Percentiles rank a stretch among this genome's conserved stretches.
Conservation (phyloP, 2,113 vertebrate species). For the Lipotes vexillifer region DNA sequence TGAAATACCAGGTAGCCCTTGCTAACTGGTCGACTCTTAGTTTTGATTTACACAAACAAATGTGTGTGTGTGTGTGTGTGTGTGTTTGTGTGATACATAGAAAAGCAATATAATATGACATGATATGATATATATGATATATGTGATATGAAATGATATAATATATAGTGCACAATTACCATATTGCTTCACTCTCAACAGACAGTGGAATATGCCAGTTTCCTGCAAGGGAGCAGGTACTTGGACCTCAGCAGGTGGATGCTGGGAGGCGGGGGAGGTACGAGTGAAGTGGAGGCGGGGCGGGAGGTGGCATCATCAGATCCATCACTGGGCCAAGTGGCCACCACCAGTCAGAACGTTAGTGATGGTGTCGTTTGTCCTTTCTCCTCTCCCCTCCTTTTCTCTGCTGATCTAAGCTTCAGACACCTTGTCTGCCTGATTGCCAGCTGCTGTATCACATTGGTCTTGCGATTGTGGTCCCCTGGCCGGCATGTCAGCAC, state of each 20-base stretch:
- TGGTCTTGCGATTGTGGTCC: not conserved
- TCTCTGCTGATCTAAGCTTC: no score
- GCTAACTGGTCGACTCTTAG: not conserved
- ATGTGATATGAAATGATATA: no score
- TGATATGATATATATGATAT: no score
- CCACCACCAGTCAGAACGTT: rapidly evolving
- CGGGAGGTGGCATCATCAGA: not conserved
- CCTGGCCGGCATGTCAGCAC: not conserved
- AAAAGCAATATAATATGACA: not conserved
- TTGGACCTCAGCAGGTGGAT: not conserved
- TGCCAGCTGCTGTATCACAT: not conserved
- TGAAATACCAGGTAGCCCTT: not conserved
- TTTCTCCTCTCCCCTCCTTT: not conserved
- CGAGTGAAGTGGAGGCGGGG: no score
- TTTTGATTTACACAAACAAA: not conserved
- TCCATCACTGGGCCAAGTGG: no score
- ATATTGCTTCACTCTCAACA: not conserved
- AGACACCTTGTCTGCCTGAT: not conserved
- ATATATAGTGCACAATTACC: no score
- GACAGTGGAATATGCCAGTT: not conserved
- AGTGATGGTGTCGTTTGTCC: rapidly evolving
- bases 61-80: not conserved
- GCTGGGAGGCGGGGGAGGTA: rapidly evolving
- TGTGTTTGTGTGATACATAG: not conserved
- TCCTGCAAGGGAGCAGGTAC: not conserved